A percentile compares a stretch with the other conserved stretches of the same genome.
Evolutionary conservation across 2,113 vertebrate species (phyloP).

Genomic region (Struthio camelus): DNA sequence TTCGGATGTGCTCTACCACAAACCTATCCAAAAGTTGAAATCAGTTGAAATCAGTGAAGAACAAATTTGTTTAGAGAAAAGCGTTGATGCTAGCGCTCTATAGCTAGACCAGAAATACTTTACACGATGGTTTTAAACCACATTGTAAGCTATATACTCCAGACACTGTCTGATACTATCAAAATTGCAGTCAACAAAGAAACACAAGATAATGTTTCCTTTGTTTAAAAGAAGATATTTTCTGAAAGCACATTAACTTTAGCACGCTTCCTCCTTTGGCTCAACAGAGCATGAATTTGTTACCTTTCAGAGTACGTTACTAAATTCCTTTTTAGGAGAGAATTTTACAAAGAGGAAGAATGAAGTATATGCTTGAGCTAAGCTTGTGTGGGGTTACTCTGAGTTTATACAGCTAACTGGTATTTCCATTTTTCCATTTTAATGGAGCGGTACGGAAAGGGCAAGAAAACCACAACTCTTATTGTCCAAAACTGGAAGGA

Average conservation of each 20-base stretch:
- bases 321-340: constrained; percentile 34
- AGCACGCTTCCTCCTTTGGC: constrained; percentile 1
- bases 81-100: neutral
- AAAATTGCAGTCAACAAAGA: neutral
- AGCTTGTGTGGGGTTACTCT: neutral
- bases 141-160: neutral
- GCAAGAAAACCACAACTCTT: neutral
- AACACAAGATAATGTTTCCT: neutral
- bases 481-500: neutral
- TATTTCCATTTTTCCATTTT: neutral
- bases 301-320: neutral
- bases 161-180: neutral
- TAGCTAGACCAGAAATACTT: neutral
- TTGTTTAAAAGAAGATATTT: neutral
- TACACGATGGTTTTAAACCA: neutral
- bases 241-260: neutral
- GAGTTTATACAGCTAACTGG: neutral
- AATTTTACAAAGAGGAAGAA: constrained; percentile 3
- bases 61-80: neutral
- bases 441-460: neutral
- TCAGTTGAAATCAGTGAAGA: neutral
- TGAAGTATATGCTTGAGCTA: neutral
- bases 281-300: constrained; percentile 13
- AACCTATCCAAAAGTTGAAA: neutral
- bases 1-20: neutral